phyloP scores from a whole-genome alignment of 2,797 vertebrate genomes.

The Cheirogaleus major region DNA sequence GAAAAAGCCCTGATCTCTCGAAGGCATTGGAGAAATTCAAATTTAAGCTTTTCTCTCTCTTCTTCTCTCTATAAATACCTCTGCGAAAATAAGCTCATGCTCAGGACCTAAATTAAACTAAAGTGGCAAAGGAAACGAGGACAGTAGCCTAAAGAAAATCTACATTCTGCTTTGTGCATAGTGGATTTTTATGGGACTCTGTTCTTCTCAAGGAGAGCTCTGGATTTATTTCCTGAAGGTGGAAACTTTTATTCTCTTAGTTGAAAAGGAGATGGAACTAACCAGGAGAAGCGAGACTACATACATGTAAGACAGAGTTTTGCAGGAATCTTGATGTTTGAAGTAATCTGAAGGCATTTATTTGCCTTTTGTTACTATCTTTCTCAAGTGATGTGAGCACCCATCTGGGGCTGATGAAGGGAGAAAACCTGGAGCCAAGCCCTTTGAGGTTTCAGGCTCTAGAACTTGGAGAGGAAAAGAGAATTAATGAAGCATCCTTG shows the following conservation, averaged over 20 bases:
- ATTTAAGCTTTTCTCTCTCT: slow-evolving; percentile 55
- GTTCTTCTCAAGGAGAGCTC: slow-evolving; percentile 20
- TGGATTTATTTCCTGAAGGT: slow-evolving; percentile 6
- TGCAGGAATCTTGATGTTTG: neutral
- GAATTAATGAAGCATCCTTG: neutral
- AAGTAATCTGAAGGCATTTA: slow-evolving; percentile 4
- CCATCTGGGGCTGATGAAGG: neutral
- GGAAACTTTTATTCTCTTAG: slow-evolving; percentile 25
- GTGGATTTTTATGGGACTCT: slow-evolving; percentile 44
- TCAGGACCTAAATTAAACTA: slow-evolving; percentile 71
- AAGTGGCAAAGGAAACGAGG: slow-evolving; percentile 73
- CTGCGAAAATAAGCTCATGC: slow-evolving; percentile 70
- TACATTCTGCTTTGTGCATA: slow-evolving; percentile 46
- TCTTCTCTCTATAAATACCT: slow-evolving; percentile 72
- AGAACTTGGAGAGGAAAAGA: neutral
- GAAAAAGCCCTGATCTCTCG: neutral
- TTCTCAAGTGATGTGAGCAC: neutral
- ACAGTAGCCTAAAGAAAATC: slow-evolving; percentile 66
- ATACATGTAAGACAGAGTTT: neutral
- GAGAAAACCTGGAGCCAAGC: neutral
- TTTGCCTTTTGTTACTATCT: neutral
- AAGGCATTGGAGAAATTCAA: slow-evolving; percentile 45
- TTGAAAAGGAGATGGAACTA: slow-evolving; percentile 26
- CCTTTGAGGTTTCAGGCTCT: neutral
- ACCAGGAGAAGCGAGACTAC: neutral